phyloP scores from a whole-genome alignment of 64 coral and sea anemone genomes.

The Catalaphyllia jardinei region DNA sequence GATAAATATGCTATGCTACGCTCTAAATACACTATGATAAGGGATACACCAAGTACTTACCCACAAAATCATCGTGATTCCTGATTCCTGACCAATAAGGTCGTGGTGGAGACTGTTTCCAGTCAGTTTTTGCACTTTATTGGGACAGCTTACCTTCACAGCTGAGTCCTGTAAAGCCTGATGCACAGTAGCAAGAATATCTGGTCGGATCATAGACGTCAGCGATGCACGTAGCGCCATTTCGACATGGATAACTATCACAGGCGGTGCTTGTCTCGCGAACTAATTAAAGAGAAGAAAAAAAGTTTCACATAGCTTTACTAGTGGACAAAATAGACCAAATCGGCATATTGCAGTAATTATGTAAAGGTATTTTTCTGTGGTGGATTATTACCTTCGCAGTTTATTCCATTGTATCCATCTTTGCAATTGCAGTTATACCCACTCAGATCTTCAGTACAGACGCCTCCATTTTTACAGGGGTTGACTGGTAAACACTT shows the following conservation, averaged over 20 bases:
- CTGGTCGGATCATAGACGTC: conserved; percentile 50
- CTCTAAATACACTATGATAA: too few relatives aligned
- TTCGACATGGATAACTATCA: conserved; percentile 71
- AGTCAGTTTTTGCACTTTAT: too few relatives aligned
- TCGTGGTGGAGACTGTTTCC: too few relatives aligned
- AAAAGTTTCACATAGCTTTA: too few relatives aligned
- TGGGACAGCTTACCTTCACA: conserved; percentile 58
- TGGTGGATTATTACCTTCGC: conserved; percentile 61
- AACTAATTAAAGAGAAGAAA: background rate
- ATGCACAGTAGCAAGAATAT: conserved; percentile 63
- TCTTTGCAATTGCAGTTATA: conserved; percentile 84
- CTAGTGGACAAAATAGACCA: background rate
- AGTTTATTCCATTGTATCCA: conserved; percentile 71
- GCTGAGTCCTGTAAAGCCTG: conserved; percentile 48
- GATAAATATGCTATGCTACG: too few relatives aligned
- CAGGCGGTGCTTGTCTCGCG: conserved; percentile 43
- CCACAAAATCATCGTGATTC: too few relatives aligned
- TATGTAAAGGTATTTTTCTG: too few relatives aligned
- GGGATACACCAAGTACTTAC: too few relatives aligned
- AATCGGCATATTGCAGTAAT: background rate
- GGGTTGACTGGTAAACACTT: conserved; percentile 91
- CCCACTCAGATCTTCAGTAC: conserved; percentile 68
- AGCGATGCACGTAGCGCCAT: conserved; percentile 70
- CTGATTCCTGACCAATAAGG: too few relatives aligned
- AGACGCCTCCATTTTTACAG: conserved; percentile 79